Conservation (phyloP, 2,888 invertebrate genomes). For the Melieria crassipennis region DNA sequence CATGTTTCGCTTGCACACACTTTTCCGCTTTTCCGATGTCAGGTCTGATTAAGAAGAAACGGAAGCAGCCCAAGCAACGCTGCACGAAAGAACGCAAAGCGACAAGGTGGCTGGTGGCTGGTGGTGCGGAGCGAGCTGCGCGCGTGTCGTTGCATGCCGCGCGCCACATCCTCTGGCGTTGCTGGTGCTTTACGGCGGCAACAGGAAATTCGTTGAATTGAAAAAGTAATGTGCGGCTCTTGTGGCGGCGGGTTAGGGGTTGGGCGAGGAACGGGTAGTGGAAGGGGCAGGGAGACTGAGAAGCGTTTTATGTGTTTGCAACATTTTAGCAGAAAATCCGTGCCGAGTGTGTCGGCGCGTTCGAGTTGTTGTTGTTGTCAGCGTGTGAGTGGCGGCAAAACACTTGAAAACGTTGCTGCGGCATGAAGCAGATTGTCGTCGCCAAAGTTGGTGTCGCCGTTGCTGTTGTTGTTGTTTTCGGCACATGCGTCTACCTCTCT, state of each 20-base stretch:
- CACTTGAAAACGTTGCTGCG: neutral
- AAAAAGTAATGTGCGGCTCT: neutral
- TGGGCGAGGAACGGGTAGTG: neutral
- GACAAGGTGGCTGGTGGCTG: no score
- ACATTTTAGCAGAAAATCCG: conserved; percentile 10
- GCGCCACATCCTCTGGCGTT: neutral
- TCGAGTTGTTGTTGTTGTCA: neutral
- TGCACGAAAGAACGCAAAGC: neutral
- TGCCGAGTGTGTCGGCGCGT: neutral
- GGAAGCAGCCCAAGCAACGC: neutral
- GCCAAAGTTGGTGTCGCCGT: no score
- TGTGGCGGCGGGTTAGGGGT: neutral
- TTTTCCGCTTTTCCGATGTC: conserved; percentile 17
- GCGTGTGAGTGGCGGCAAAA: no score
- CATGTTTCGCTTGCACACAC: neutral
- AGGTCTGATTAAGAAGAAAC: conserved; percentile 13
- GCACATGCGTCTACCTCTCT: neutral
- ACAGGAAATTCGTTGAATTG: neutral
- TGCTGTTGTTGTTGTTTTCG: no score
- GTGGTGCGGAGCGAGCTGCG: conserved; percentile 6
- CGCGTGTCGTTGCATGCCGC: neutral
- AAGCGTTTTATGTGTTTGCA: conserved; percentile 4
- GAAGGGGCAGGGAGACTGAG: neutral
- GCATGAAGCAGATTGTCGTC: neutral
- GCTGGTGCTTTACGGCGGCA: neutral